phyloP scores from a whole-genome alignment of 35 echinoderm and acorn worm species.

The Ophiothrix spiculata region DNA sequence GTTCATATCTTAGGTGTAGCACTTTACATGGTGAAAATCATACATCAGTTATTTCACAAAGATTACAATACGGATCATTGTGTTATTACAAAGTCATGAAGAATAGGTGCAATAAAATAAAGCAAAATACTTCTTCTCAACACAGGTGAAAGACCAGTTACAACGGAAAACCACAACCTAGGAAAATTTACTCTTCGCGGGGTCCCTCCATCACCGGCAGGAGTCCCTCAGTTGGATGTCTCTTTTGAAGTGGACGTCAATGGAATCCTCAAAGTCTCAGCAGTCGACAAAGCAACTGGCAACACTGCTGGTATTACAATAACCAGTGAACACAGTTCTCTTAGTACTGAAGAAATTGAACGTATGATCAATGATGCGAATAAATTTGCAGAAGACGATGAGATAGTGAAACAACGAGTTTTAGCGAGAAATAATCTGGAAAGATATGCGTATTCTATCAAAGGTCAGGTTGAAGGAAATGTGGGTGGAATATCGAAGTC shows the following conservation, averaged over 20 bases:
- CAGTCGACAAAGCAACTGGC: slow-evolving; percentile 63
- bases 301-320: slow-evolving; percentile 70
- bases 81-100: not conserved
- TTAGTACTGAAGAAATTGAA: slow-evolving; percentile 67
- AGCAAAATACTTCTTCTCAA: not conserved
- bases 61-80: not conserved
- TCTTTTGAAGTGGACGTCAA: slow-evolving; percentile 67
- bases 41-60: not conserved
- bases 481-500: not conserved
- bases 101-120: not conserved
- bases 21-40: not conserved
- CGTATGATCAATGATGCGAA: slow-evolving; percentile 60
- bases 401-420: slow-evolving; percentile 54
- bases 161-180: slow-evolving; percentile 59
- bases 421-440: slow-evolving; percentile 65
- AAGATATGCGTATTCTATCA: slow-evolving; percentile 61
- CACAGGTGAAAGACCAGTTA: slow-evolving; percentile 64
- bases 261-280: slow-evolving; percentile 56
- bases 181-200: slow-evolving; percentile 74
- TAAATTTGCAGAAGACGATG: slow-evolving; percentile 70
- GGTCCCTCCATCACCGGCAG: slow-evolving; percentile 58
- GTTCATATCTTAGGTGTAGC: not conserved
- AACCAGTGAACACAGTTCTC: slow-evolving; percentile 65
- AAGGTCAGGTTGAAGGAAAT: slow-evolving; percentile 58
- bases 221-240: slow-evolving; percentile 65